Conservation (phyloP, 2,113 vertebrate genomes). For the Pyxicephalus adspersus region DNA sequence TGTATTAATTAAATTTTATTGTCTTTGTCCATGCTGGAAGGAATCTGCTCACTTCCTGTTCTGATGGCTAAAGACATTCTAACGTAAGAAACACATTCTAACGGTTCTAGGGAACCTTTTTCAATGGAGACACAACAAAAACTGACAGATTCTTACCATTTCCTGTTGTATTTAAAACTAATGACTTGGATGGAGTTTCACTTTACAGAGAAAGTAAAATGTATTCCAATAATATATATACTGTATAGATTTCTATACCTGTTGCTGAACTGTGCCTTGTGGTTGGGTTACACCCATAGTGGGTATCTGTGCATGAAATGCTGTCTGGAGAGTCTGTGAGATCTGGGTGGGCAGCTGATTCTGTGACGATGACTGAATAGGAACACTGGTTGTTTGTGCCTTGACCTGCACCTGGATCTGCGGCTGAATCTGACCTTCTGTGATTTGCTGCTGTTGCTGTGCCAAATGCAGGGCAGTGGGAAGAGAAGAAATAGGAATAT, state of each 20-base stretch:
- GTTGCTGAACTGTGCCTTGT: constrained; percentile 73
- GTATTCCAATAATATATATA: too few species aligned
- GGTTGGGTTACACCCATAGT: constrained; percentile 67
- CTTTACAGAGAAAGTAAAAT: too few species aligned
- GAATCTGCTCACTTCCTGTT: too few species aligned
- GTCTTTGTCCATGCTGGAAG: too few species aligned
- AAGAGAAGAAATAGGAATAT: constrained; percentile 65
- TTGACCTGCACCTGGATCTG: constrained; percentile 77
- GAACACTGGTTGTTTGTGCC: constrained; percentile 68
- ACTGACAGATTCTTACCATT: too few species aligned
- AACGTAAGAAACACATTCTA: too few species aligned
- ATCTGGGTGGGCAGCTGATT: constrained; percentile 78
- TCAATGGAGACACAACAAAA: too few species aligned
- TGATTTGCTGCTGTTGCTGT: constrained; percentile 75
- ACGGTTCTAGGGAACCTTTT: too few species aligned
- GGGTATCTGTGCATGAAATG: constrained; percentile 76
- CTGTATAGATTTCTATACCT: constrained; percentile 68
- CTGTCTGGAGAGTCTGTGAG: constrained; percentile 79
- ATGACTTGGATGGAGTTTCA: too few species aligned
- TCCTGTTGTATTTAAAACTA: too few species aligned
- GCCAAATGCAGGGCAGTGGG: constrained; percentile 77
- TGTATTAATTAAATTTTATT: too few species aligned
- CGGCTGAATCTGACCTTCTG: constrained; percentile 65
- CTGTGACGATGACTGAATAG: constrained; percentile 58
- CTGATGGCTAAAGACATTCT: too few species aligned